Base-by-base conservation (phyloP, 1,140 invertebrate genomes). In the Panagrolaimus sp. region DNA sequence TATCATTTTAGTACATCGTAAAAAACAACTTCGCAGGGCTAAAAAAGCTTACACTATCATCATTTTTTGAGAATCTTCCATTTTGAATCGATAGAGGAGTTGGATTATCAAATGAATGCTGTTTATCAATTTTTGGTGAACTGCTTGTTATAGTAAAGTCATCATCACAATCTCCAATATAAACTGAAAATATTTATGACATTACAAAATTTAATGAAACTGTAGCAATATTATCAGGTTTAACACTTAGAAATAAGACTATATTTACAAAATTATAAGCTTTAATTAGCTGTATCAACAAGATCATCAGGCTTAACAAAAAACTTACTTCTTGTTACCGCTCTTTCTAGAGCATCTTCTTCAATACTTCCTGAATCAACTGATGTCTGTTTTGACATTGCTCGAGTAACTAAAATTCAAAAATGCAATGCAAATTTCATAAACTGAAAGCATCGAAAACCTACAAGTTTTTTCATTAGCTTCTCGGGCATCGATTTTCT, bases 101-200 rank as follows among this genome's bases (percentile, higher is more conserved):
- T 65, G n/a, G 14, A 42, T 0, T 42, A n/a, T 23, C 14, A 45
- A 63, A 63, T 46, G n/a, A 53, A 53, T 11, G 31, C 7, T 38
- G 31, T 38, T 38, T 38, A 38, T 38, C 51, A 9, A 25, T 20
- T 57, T 57, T 57, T 20, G 51, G 51, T 9, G 27, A 57, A 57
- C 51, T 57, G 16, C 27, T 57, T 13, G 27, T 27, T 25, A 57
- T 57, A 1, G 13, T 20, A 27, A n/a, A 74, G 25, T 74, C 72
- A 45, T 74, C 72, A 43, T 77, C 72, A 14, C 48, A 44, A 20
- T 71, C 72, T 7, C 73, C 73, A 5, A 75, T 61, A 38, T 38
- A 38, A 38, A 38, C 31, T 38, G 31, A 38, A 38, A 38, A n/a
- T n/a, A n/a, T n/a, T n/a, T n/a, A n/a, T n/a, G n/a, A n/a, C n/a